Conservation (phyloP, 2,888 invertebrate genomes). For the Ophion ellenae region DNA sequence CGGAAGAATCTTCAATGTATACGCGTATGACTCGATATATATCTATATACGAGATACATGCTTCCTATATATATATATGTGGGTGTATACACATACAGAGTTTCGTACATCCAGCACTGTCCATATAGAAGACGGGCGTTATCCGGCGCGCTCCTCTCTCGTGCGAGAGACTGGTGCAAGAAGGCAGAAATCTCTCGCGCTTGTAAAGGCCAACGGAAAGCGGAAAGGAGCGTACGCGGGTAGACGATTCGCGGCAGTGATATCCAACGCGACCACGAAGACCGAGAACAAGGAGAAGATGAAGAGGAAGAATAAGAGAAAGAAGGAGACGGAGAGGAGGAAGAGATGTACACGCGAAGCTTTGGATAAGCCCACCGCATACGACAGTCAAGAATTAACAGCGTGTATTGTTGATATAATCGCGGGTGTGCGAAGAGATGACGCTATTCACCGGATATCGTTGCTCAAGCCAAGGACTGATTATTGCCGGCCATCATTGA, state of each 20-base stretch:
- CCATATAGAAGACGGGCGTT: conserved; percentile 50
- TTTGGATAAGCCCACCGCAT: conserved; percentile 9
- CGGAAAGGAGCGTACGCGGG: conserved; percentile 36
- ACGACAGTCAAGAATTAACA: not conserved
- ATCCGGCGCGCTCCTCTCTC: conserved; percentile 48
- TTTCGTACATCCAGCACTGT: conserved; percentile 20
- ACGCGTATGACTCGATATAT: conserved; percentile 22
- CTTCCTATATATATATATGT: not conserved
- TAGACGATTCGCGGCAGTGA: conserved; percentile 61
- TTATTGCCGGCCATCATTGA: too few species aligned
- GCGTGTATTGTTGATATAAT: too few species aligned
- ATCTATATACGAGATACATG: not conserved
- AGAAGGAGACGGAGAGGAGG: not conserved
- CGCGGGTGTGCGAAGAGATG: too few species aligned
- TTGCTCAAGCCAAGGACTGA: too few species aligned
- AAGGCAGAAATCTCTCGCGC: conserved; percentile 34
- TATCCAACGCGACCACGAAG: conserved; percentile 53
- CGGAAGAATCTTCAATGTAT: conserved; percentile 45
- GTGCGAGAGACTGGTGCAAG: conserved; percentile 41
- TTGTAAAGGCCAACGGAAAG: conserved; percentile 40
- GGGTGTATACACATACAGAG: not conserved
- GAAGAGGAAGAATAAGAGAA: not conserved
- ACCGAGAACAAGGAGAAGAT: conserved; percentile 6
- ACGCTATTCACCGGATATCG: too few species aligned
- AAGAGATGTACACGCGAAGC: conserved; percentile 7